Percentiles rank a stretch among this genome's conserved stretches.
phyloP scores from a whole-genome alignment of 2,797 vertebrate species.

The Aldrovandia affinis region DNA sequence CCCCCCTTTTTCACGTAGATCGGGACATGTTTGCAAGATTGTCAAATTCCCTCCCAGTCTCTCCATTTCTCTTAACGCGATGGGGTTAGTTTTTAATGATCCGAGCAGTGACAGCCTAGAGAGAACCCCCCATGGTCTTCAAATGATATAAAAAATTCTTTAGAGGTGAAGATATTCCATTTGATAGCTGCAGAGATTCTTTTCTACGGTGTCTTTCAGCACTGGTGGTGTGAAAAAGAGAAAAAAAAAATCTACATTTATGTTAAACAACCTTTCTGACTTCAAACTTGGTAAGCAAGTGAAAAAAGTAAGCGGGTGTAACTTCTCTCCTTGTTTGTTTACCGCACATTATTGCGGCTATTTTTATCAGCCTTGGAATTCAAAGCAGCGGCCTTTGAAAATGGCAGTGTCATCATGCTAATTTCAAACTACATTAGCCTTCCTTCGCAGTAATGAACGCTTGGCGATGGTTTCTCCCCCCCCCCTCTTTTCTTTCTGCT shows the following conservation, averaged over 20 bases:
- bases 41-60: slow-evolving; percentile 54
- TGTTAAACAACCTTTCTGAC: slow-evolving; percentile 66
- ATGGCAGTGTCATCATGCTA: slow-evolving; percentile 66
- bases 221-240: slow-evolving; percentile 67
- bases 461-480: slow-evolving; percentile 63
- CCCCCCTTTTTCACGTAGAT: slow-evolving; percentile 61
- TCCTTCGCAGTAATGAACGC: slow-evolving; percentile 67
- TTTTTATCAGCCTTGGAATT: slow-evolving; percentile 74
- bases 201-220: slow-evolving; percentile 54
- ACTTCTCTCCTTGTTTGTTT: slow-evolving; percentile 69
- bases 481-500: slow-evolving; percentile 56
- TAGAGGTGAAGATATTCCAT: slow-evolving; percentile 68
- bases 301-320: slow-evolving; percentile 48
- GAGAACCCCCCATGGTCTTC: slow-evolving; percentile 58
- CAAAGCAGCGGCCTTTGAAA: slow-evolving; percentile 69
- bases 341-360: slow-evolving; percentile 71
- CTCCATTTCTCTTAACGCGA: slow-evolving; percentile 64
- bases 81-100: slow-evolving; percentile 77
- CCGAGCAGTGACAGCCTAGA: slow-evolving; percentile 62
- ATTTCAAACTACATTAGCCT: slow-evolving; percentile 74
- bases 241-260: slow-evolving; percentile 69
- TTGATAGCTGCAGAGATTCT: slow-evolving; percentile 66
- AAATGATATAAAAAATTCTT: slow-evolving; percentile 73
- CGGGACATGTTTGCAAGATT: slow-evolving; percentile 63
- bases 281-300: slow-evolving; percentile 72